Conservation (phyloP, 2,113 vertebrate genomes). For the Panthera tigris region DNA sequence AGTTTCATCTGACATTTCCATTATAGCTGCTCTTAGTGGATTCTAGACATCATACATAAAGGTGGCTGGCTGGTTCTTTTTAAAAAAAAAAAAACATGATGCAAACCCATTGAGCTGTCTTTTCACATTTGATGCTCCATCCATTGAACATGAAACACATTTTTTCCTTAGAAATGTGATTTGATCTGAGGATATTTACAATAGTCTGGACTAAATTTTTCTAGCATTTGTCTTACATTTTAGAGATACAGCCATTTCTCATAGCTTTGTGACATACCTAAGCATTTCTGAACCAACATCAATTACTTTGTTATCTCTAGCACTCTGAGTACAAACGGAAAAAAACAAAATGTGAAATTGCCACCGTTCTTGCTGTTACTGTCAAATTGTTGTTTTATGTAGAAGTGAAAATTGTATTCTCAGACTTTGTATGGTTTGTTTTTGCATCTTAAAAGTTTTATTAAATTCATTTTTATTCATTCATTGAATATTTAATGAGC, state of each 20-base stretch:
- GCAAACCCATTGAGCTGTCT: conserved; percentile 65
- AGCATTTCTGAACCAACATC: conserved; percentile 39
- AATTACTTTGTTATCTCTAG: conserved; percentile 40
- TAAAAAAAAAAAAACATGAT: neutral
- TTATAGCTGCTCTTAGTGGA: conserved; percentile 62
- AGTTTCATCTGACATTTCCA: conserved; percentile 69
- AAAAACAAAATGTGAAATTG: conserved; percentile 10
- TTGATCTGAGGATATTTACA: conserved; percentile 45
- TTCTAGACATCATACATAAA: conserved; percentile 63
- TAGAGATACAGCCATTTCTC: conserved; percentile 13
- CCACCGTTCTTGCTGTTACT: neutral
- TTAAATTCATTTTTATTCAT: conserved; percentile 31
- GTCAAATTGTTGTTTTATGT: conserved; percentile 1
- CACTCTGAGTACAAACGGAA: conserved; percentile 16
- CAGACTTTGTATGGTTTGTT: neutral
- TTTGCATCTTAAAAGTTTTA: conserved; percentile 28
- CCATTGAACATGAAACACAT: conserved; percentile 29
- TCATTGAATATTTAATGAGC: conserved; percentile 30
- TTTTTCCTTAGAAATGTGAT: conserved; percentile 58
- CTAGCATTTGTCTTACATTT: conserved; percentile 43
- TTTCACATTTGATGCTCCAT: conserved; percentile 60
- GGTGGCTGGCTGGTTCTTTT: conserved; percentile 23
- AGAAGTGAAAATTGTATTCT: neutral
- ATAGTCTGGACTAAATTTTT: conserved; percentile 18
- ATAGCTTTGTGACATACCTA: conserved; percentile 28